phyloP scores from a whole-genome alignment of 2,888 invertebrate genomes.

The Dioctria rufipes region DNA sequence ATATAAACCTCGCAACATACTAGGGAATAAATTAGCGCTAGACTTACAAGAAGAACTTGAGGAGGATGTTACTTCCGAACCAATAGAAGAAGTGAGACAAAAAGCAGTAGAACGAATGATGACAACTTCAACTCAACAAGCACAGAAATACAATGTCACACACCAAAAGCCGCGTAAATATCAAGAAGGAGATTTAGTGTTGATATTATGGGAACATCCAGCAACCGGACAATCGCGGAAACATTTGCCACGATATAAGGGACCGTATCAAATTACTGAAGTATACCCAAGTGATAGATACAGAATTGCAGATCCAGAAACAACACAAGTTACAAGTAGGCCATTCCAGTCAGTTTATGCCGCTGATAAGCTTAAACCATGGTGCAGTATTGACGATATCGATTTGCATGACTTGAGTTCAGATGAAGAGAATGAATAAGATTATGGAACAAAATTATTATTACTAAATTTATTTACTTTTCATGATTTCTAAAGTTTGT shows the following conservation, averaged over 20 bases:
- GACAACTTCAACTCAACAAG: too few species aligned
- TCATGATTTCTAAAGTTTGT: too few species aligned
- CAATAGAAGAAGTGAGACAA: too few species aligned
- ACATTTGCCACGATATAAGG: constrained; percentile 60
- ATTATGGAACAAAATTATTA: too few species aligned
- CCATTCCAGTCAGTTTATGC: neutral
- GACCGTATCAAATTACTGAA: constrained; percentile 61
- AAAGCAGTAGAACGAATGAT: too few species aligned
- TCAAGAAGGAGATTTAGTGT: constrained; percentile 10
- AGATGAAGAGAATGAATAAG: too few species aligned
- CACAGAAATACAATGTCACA: too few species aligned
- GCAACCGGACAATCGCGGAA: constrained; percentile 44
- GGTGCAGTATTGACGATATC: too few species aligned
- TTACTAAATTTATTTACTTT: too few species aligned
- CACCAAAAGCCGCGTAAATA: neutral
- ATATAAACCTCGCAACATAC: neutral
- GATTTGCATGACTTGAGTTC: too few species aligned
- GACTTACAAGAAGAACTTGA: neutral
- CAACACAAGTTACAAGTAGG: neutral
- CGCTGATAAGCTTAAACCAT: neutral
- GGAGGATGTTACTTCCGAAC: too few species aligned
- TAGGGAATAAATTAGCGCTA: neutral
- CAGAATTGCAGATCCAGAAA: constrained; percentile 58
- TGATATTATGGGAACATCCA: neutral
- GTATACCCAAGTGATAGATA: constrained; percentile 61